Percentiles rank a stretch among this genome's conserved stretches.
Conservation (phyloP, 92 coral and sea anemone genomes). For the Zoanthus solanderi region DNA sequence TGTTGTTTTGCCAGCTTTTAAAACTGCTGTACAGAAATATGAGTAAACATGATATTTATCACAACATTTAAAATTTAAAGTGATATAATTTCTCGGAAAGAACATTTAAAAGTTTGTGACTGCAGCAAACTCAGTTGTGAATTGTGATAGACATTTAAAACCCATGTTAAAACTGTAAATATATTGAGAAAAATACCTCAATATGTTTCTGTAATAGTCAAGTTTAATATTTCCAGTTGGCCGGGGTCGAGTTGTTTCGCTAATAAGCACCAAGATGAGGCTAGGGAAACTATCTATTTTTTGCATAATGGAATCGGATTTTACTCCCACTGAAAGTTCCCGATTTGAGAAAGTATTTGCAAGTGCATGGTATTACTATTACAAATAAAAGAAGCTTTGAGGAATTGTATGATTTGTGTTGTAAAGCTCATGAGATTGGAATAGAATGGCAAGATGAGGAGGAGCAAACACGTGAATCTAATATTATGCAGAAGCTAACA, state of each 20-base stretch:
- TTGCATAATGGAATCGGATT: not conserved
- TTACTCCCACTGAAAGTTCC: too few relatives aligned
- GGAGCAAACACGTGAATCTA: not conserved
- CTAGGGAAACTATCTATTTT: conserved; percentile 13
- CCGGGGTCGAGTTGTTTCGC: conserved; percentile 28
- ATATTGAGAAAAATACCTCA: too few relatives aligned
- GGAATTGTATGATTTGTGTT: conserved; percentile 19
- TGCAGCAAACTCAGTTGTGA: too few relatives aligned
- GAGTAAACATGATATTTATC: too few relatives aligned
- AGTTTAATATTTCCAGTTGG: conserved; percentile 41
- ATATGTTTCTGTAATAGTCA: not conserved
- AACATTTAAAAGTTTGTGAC: too few relatives aligned
- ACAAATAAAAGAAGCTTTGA: not conserved
- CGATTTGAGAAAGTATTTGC: not conserved
- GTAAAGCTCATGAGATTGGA: conserved; percentile 29
- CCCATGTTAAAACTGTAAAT: too few relatives aligned
- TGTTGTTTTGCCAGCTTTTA: too few relatives aligned
- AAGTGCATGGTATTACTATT: conserved; percentile 8
- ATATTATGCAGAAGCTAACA: not conserved
- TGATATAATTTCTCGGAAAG: too few relatives aligned
- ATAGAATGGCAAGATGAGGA: conserved; percentile 21
- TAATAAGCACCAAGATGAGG: conserved; percentile 49
- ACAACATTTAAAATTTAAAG: too few relatives aligned
- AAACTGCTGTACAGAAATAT: too few relatives aligned
- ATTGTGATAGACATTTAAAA: too few relatives aligned